These are phyloP conservation scores for Physella acuta DNA, from an alignment of 1,140 invertebrate species.

Conservation along the genomic window DNA sequence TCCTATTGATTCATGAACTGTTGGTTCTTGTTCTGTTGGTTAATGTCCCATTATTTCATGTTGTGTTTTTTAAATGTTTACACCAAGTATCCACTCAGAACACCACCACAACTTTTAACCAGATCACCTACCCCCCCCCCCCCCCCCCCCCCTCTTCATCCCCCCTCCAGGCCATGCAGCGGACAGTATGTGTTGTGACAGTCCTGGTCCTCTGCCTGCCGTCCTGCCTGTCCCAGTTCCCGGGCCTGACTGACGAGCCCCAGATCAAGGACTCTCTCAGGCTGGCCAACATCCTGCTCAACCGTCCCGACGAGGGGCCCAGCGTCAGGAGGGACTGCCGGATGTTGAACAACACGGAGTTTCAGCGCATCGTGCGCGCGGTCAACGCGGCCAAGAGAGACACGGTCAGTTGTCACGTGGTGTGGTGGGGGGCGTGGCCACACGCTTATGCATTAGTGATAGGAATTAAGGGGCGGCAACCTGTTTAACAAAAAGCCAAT, in stretches of 20 bases:
- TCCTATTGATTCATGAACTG: too few relatives aligned
- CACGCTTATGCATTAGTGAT: too few relatives aligned
- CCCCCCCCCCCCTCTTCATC: too few relatives aligned
- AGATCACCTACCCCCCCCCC: too few relatives aligned
- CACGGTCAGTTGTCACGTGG: conserved; percentile 33
- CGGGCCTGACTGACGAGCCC: not conserved
- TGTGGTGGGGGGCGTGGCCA: too few relatives aligned
- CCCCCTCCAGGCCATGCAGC: conserved; percentile 16
- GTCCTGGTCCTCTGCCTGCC: conserved; percentile 2
- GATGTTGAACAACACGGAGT: conserved; percentile 27
- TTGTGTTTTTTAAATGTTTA: too few relatives aligned
- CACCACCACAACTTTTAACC: too few relatives aligned
- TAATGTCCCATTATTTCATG: too few relatives aligned
- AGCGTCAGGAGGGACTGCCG: conserved; percentile 31
- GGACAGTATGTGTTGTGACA: conserved; percentile 11
- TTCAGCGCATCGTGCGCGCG: conserved; percentile 26
- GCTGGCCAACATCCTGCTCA: conserved; percentile 31
- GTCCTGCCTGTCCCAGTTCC: conserved; percentile 9
- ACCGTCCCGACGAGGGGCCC: conserved; percentile 23
- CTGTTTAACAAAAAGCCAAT: too few relatives aligned
- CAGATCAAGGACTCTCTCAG: conserved; percentile 24
- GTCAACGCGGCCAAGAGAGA: conserved; percentile 31
- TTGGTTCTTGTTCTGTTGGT: too few relatives aligned
- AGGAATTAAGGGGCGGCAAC: too few relatives aligned
- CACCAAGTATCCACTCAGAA: too few relatives aligned